Evolutionary conservation across 2,888 invertebrate genomes (phyloP).

Genomic region (Cryptus viduatorius): DNA sequence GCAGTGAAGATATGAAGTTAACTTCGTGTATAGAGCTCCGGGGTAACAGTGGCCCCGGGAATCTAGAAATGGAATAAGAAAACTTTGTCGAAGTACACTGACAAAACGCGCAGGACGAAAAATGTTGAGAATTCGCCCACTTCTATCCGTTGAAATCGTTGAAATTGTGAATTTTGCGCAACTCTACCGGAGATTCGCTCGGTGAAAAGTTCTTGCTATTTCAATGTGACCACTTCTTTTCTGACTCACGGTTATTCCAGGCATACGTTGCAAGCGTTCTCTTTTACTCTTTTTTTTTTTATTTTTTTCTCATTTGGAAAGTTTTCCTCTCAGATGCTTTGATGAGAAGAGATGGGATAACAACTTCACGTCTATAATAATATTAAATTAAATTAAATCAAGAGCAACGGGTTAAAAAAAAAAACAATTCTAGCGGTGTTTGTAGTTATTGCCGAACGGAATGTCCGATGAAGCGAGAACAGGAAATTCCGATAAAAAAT

Average conservation of each 20-base stretch:
- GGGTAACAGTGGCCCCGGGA: conserved; percentile 4
- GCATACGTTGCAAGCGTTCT: conserved; percentile 54
- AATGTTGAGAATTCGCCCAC: conserved; percentile 64
- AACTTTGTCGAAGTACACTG: conserved; percentile 53
- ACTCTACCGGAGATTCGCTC: conserved; percentile 42
- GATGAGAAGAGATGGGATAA: conserved; percentile 36
- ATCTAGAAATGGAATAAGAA: conserved; percentile 64
- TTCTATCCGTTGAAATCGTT: conserved; percentile 51
- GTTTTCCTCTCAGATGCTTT: conserved; percentile 48
- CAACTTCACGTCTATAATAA: conserved; percentile 20
- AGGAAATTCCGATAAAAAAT: too few species aligned
- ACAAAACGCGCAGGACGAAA: conserved; percentile 54
- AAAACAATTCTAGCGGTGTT: too few species aligned
- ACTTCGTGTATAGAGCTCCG: conserved; percentile 42
- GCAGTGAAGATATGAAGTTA: conserved; percentile 48
- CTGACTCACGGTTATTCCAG: conserved; percentile 55
- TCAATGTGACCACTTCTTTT: conserved; percentile 63
- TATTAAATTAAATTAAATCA: too few species aligned
- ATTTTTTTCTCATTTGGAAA: conserved; percentile 38
- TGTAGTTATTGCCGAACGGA: too few species aligned
- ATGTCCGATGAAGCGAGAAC: too few species aligned
- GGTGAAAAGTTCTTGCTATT: conserved; percentile 65
- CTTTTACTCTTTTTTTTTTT: conserved; percentile 20
- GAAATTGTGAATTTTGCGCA: conserved; percentile 62
- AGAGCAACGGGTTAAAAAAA: too few species aligned